A percentile compares a stretch with the other conserved stretches of the same genome.
Conservation (phyloP, 92 coral and sea anemone species). For the Palythoa heliodiscus region DNA sequence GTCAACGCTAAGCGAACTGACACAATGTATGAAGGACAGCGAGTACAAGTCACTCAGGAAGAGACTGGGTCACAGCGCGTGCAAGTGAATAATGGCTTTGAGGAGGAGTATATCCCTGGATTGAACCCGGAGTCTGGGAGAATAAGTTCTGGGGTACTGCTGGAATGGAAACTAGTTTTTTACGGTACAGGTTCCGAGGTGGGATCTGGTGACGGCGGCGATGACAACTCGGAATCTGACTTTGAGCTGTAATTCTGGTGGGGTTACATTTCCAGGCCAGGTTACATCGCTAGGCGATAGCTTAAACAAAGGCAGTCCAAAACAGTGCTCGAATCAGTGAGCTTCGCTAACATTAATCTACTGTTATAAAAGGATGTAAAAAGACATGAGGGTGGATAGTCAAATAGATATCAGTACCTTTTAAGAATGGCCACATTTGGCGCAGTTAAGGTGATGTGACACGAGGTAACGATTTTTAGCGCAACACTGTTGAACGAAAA, state of each 20-base stretch:
- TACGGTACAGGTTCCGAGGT: conserved; percentile 84
- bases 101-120: conserved; percentile 97
- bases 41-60: conserved; percentile 92
- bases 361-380: no score
- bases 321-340: background rate
- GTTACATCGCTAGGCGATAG: background rate
- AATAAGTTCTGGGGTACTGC: conserved; percentile 86
- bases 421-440: no score
- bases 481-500: no score
- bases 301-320: background rate
- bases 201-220: conserved; percentile 50
- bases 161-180: conserved; percentile 92
- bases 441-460: no score
- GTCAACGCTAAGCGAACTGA: conserved; percentile 65
- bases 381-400: no score
- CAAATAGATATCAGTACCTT: no score
- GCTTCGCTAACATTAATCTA: background rate
- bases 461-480: no score
- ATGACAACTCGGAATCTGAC: conserved; percentile 41
- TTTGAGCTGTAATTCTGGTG: conserved; percentile 23
- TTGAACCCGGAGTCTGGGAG: conserved; percentile 91
- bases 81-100: conserved; percentile 97
- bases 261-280: background rate
- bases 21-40: conserved; percentile 76
- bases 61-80: conserved; percentile 99